Evolutionary conservation across 2,113 vertebrate species (phyloP).

Genomic region (Oreochromis spilurus): DNA sequence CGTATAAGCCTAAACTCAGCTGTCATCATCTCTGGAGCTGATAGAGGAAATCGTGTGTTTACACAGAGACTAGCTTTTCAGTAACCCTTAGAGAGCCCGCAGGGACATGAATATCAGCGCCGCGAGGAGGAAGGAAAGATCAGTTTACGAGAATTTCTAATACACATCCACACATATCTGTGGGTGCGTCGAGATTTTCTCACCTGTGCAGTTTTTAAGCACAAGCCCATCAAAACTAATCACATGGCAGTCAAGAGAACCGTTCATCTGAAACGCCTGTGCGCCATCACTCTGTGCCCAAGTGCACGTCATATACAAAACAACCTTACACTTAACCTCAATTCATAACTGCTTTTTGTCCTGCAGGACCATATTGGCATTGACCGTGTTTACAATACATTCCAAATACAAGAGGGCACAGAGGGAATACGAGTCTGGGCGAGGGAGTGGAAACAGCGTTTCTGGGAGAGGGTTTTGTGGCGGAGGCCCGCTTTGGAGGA

Average conservation of each 20-base stretch:
- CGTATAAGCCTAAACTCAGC: neutral
- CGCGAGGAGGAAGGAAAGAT: slow-evolving; percentile 51
- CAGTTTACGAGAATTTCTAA: slow-evolving; percentile 35
- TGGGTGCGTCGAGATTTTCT: slow-evolving; percentile 7
- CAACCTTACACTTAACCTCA: slow-evolving; percentile 42
- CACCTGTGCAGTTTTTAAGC: neutral
- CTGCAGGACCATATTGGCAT: slow-evolving; percentile 51
- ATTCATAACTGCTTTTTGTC: slow-evolving; percentile 60
- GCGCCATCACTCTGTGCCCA: slow-evolving; percentile 22
- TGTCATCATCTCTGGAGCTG: slow-evolving; percentile 53
- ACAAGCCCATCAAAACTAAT: slow-evolving; percentile 45
- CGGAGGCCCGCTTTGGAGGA: slow-evolving; percentile 25
- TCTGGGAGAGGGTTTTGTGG: slow-evolving; percentile 46
- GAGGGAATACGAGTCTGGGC: slow-evolving; percentile 50
- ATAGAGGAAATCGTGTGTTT: slow-evolving; percentile 67
- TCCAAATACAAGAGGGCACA: slow-evolving; percentile 64
- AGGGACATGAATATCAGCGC: slow-evolving; percentile 45
- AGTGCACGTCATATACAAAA: slow-evolving; percentile 35
- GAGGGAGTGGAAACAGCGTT: slow-evolving; percentile 42
- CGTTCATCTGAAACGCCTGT: slow-evolving; percentile 17
- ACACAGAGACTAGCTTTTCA: slow-evolving; percentile 44
- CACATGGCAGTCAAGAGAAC: neutral
- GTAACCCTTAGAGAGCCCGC: slow-evolving; percentile 48
- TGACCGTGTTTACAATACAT: slow-evolving; percentile 64
- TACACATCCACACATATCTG: slow-evolving; percentile 30